phyloP scores from a whole-genome alignment of 1,140 invertebrate species.

The Sitophilus oryzae region DNA sequence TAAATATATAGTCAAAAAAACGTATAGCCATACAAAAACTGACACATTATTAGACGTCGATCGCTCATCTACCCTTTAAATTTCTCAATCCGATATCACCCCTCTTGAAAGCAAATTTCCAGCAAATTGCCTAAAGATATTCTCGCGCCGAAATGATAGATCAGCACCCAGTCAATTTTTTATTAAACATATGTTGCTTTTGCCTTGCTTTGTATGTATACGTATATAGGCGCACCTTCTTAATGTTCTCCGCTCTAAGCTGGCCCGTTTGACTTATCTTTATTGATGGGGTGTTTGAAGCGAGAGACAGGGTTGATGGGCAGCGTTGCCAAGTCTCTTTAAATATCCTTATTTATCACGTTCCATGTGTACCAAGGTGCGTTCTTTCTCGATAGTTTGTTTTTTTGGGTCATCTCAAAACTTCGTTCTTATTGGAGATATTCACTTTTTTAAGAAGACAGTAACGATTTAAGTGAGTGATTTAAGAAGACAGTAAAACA shows the following conservation, averaged over 20 bases:
- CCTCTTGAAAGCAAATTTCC: not conserved
- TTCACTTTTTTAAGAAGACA: not conserved
- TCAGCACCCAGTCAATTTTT: slow-evolving; percentile 17
- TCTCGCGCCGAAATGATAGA: not conserved
- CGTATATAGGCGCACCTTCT: not conserved
- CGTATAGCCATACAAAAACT: no score
- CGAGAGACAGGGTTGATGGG: slow-evolving; percentile 1
- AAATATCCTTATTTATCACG: no score
- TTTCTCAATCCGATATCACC: no score
- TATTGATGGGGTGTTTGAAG: slow-evolving; percentile 25
- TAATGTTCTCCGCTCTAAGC: not conserved
- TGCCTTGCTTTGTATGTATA: slow-evolving; percentile 14
- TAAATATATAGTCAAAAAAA: no score
- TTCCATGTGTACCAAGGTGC: no score
- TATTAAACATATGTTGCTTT: slow-evolving; percentile 34
- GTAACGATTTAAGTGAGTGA: no score
- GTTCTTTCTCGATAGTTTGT: not conserved
- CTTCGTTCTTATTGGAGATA: not conserved
- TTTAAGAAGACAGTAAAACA: not conserved
- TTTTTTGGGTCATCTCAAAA: not conserved
- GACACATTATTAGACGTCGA: no score
- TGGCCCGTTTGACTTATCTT: slow-evolving; percentile 25
- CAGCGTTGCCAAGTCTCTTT: slow-evolving; percentile 3
- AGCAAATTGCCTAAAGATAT: not conserved
- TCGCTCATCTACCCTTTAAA: no score